Evolutionary conservation across 2,797 vertebrate genomes (phyloP).

Genomic region (Odontamblyopus lacepedii): DNA sequence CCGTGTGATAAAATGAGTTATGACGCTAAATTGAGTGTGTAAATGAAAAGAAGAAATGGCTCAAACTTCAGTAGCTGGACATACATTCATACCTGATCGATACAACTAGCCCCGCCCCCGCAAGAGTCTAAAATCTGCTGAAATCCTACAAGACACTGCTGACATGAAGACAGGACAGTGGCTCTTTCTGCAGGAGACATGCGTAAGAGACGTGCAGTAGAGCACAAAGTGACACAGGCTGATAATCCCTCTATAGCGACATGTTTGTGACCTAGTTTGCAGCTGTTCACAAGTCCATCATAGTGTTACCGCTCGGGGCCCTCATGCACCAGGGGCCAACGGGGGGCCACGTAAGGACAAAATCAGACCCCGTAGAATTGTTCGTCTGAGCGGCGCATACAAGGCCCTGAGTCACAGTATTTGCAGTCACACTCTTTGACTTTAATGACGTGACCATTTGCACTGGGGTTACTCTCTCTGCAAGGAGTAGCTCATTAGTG

Average conservation of each 20-base stretch:
- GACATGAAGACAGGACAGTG: too few species aligned
- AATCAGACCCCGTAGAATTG: slow-evolving; percentile 45
- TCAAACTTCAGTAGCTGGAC: too few species aligned
- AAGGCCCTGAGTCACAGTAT: slow-evolving; percentile 52
- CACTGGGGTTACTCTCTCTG: slow-evolving; percentile 14
- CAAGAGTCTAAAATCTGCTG: too few species aligned
- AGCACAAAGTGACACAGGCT: too few species aligned
- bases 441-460: slow-evolving; percentile 28
- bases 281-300: slow-evolving; percentile 72
- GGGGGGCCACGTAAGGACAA: slow-evolving; percentile 40
- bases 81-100: too few species aligned
- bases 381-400: slow-evolving; percentile 30
- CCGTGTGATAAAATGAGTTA: too few species aligned
- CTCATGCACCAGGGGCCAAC: slow-evolving; percentile 31
- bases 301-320: slow-evolving; percentile 50
- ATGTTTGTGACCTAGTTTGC: slow-evolving; percentile 64
- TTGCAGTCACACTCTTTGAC: slow-evolving; percentile 35
- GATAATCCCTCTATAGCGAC: background rate
- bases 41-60: too few species aligned
- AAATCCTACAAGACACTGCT: too few species aligned
- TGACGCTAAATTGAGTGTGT: too few species aligned
- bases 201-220: too few species aligned
- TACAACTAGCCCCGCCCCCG: too few species aligned
- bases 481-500: slow-evolving; percentile 10
- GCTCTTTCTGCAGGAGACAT: too few species aligned